Evolutionary conservation across 2,888 invertebrate genomes (phyloP).

Genomic region (Nemurella pictetii): DNA sequence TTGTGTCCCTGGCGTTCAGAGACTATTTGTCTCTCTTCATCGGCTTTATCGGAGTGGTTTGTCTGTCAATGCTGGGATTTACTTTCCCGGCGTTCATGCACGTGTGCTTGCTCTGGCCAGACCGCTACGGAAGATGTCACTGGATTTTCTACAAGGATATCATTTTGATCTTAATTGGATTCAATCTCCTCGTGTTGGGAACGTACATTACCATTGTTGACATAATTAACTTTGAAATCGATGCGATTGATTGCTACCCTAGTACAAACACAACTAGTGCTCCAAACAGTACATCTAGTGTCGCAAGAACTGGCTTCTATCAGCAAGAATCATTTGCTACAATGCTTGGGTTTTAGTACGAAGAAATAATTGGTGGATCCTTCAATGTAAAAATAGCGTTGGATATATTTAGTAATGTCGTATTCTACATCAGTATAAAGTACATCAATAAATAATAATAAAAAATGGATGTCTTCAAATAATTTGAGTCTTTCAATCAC

Average conservation of each 20-base stretch:
- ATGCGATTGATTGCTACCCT: background rate
- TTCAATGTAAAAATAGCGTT: background rate
- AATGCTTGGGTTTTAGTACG: background rate
- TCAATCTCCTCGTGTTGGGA: background rate
- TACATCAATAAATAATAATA: background rate
- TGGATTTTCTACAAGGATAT: slow-evolving; percentile 51
- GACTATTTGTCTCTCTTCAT: slow-evolving; percentile 68
- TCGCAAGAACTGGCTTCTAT: too few species aligned
- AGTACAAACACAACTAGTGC: background rate
- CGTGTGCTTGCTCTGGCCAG: slow-evolving; percentile 73
- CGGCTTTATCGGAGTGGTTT: slow-evolving; percentile 81
- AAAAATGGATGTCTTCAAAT: background rate
- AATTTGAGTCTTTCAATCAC: background rate
- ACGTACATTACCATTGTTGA: background rate
- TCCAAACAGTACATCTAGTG: too few species aligned
- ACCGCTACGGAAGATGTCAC: slow-evolving; percentile 51
- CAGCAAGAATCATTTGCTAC: background rate
- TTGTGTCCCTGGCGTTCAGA: background rate
- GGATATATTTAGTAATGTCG: background rate
- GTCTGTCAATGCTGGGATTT: slow-evolving; percentile 82
- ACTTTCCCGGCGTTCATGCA: slow-evolving; percentile 90
- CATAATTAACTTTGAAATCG: slow-evolving; percentile 51
- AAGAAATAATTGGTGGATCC: background rate
- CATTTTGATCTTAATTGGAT: background rate
- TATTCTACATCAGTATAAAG: background rate